phyloP scores from a whole-genome alignment of 2,888 invertebrate species.

The Seira musarum region DNA sequence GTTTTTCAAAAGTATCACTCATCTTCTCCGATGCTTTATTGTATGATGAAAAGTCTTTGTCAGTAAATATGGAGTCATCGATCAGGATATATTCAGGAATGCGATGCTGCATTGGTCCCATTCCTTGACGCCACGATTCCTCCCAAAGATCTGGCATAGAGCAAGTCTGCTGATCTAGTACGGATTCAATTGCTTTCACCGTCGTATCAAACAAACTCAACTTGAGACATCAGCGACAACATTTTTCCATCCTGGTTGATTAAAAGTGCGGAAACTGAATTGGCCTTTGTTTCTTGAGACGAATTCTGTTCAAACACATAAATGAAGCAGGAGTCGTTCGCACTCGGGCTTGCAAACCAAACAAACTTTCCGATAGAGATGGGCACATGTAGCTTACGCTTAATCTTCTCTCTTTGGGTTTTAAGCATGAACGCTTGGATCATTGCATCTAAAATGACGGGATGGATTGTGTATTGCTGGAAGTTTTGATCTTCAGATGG shows the following conservation, averaged over 20 bases:
- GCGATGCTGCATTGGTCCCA: too few relatives aligned
- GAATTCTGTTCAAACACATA: too few relatives aligned
- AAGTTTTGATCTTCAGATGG: conserved; percentile 34
- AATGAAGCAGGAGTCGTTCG: too few relatives aligned
- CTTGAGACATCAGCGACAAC: conserved; percentile 30
- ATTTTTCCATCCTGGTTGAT: conserved; percentile 18
- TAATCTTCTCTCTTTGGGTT: conserved; percentile 34
- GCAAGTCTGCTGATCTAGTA: conserved; percentile 35
- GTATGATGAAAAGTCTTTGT: background rate
- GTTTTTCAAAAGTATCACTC: background rate
- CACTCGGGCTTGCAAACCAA: background rate
- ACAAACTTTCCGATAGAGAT: conserved; percentile 56
- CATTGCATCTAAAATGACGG: conserved; percentile 59
- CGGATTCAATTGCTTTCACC: conserved; percentile 37
- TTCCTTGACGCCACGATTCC: conserved; percentile 12
- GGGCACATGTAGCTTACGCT: conserved; percentile 55
- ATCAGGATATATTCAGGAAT: background rate
- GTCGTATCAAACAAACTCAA: conserved; percentile 56
- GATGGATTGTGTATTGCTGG: conserved; percentile 49
- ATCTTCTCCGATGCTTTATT: background rate
- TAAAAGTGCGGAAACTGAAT: too few relatives aligned
- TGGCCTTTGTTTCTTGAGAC: too few relatives aligned
- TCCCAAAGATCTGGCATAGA: conserved; percentile 47
- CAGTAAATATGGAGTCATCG: background rate
- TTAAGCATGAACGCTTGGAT: conserved; percentile 53